Conservation (phyloP, 53 echinoderm and acorn worm genomes). For the Mesocentrotus franciscanus region DNA sequence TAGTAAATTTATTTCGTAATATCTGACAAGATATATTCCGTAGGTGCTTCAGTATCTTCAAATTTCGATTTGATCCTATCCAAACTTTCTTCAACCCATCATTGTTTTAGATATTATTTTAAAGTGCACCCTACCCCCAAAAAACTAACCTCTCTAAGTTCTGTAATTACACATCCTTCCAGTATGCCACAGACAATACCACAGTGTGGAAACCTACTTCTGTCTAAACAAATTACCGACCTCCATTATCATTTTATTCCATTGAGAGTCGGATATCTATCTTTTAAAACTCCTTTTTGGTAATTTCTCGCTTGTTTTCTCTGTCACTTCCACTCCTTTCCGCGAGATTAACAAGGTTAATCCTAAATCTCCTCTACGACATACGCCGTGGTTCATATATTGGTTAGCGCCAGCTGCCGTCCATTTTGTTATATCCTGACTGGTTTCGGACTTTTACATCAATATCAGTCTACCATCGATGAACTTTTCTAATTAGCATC, state of each 20-base stretch:
- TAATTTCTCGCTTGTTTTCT: constrained; percentile 17
- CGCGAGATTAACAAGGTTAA: constrained; percentile 55
- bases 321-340: constrained; percentile 35
- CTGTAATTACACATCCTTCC: constrained; percentile 25
- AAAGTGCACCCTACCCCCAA: not conserved
- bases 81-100: not conserved
- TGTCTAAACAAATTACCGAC: constrained; percentile 53
- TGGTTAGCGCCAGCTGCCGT: constrained; percentile 62
- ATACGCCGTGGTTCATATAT: not conserved
- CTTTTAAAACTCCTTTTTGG: not conserved
- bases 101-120: not conserved
- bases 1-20: not conserved
- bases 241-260: constrained; percentile 50
- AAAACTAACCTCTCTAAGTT: not conserved
- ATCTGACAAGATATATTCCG: not conserved
- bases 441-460: not conserved
- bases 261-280: not conserved
- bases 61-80: not conserved
- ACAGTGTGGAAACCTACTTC: constrained; percentile 53
- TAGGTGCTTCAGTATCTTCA: not conserved
- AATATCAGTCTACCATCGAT: too few relatives aligned
- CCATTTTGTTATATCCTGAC: constrained; percentile 45
- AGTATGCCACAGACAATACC: constrained; percentile 41
- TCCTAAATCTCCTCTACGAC: constrained; percentile 13
- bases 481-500: not conserved